phyloP scores from a whole-genome alignment of 2,113 vertebrate species.

The Eulemur macaco region DNA sequence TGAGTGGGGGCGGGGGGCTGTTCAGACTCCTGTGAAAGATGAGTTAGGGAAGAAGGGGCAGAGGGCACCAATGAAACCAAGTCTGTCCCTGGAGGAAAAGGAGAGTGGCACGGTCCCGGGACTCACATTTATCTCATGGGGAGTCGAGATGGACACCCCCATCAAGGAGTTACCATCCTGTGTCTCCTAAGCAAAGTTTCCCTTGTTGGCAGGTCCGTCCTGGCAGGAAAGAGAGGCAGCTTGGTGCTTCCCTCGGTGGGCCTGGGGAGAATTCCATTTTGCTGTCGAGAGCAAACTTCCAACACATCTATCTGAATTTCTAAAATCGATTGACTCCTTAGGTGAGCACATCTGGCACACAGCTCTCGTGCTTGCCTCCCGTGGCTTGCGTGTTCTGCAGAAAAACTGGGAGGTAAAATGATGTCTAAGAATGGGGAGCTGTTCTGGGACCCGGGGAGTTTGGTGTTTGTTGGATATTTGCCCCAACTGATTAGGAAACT shows the following conservation, averaged over 20 bases:
- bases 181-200: background rate
- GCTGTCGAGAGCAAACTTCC: constrained; percentile 3
- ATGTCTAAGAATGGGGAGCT: constrained; percentile 1
- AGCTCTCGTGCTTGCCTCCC: background rate
- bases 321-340: background rate
- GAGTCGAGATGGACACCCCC: background rate
- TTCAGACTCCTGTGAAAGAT: background rate
- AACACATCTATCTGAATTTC: constrained; percentile 38
- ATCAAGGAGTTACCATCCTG: background rate
- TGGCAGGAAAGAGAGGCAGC: constrained; percentile 28
- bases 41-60: background rate
- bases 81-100: background rate
- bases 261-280: constrained; percentile 51
- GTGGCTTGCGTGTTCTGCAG: background rate
- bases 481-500: background rate
- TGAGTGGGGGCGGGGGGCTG: no score
- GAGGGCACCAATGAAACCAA: background rate
- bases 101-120: background rate
- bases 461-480: background rate
- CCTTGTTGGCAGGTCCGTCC: background rate
- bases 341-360: constrained; percentile 25
- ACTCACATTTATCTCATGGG: background rate
- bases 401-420: background rate
- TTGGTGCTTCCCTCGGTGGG: background rate
- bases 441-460: background rate